phyloP scores from a whole-genome alignment of 2,797 vertebrate genomes.

The Glossophaga mutica region DNA sequence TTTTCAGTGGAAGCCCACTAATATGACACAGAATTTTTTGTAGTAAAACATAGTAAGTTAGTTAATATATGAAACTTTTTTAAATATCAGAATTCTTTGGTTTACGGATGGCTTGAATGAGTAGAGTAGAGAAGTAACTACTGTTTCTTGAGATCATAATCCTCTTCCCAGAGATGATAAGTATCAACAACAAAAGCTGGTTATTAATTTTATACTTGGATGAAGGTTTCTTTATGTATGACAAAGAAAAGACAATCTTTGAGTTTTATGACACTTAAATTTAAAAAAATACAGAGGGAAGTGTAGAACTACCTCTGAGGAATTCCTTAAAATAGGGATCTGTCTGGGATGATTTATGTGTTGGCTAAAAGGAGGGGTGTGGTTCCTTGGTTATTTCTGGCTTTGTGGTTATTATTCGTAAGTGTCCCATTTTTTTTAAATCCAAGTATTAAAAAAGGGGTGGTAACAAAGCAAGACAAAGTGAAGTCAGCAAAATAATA shows the following conservation, averaged over 20 bases:
- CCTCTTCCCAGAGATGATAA: background rate
- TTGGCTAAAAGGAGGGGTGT: background rate
- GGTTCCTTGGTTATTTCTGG: slow-evolving; percentile 45
- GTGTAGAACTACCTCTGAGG: background rate
- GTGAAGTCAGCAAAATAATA: slow-evolving; percentile 7
- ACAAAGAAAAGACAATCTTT: background rate
- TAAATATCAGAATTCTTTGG: background rate
- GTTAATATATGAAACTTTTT: background rate
- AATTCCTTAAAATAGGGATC: background rate
- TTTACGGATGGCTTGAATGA: background rate
- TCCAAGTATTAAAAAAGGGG: background rate
- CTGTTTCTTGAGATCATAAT: background rate
- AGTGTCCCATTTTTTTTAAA: background rate
- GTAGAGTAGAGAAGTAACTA: background rate
- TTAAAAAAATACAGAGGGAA: background rate
- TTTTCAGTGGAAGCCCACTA: background rate
- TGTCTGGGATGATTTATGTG: slow-evolving; percentile 28
- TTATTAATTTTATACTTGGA: background rate
- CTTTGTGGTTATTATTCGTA: slow-evolving; percentile 32
- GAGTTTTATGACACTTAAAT: background rate
- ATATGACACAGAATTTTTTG: background rate
- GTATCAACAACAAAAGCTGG: background rate
- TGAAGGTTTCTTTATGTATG: background rate
- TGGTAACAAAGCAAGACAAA: background rate
- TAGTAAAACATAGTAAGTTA: background rate